Evolutionary conservation across 2,888 invertebrate species (phyloP), one percentile per base, ranked within the genome.

Genomic region (Micoletzkya japonica): DNA sequence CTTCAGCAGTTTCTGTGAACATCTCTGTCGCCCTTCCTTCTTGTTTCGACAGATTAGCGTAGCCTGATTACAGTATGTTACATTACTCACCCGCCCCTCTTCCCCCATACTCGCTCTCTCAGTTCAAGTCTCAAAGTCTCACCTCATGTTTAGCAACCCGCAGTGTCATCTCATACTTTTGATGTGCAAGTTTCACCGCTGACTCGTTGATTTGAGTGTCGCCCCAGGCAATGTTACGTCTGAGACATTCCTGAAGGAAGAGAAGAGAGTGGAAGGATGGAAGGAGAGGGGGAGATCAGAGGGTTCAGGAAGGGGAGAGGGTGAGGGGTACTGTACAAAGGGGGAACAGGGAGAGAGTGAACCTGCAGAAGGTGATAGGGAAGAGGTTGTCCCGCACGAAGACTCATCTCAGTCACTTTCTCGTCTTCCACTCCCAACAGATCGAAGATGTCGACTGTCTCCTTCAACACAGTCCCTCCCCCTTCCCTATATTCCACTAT

Each of bases 1-100:
- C 56, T 54, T 10, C 7, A 54, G 56, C 10, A 54, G n/a, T 28
- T 17, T 54, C 56, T 54, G 56, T 10, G 24, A 24, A 17, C 24
- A 17, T 17, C 56, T 17, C 10, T 54, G 56, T 17, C 56, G 56
- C 10, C 56, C 56, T 26, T 54, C 56, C 56, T 28, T 54, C 56
- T 54, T 54, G 26, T 54, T 54, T 10, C 14, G 24, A 28, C 56
- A 54, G 7, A 28, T 54, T 7, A 54, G 10, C 14, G 10, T 54
- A 10, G 56, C 28, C 56, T 54, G 56, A 44, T 10, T 44, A 44
- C 10, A 14, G 44, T 14, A 20, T 14, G 44, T 44, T 14, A 20
- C 20, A 44, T 10, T 44, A 10, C 20, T 44, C 44, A 14, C 44
- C 44, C 44, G 10, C 20, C 44, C 10, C 44, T 44, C 44, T n/a